Conservation (phyloP, 2,888 invertebrate genomes). For the Arge pagana region DNA sequence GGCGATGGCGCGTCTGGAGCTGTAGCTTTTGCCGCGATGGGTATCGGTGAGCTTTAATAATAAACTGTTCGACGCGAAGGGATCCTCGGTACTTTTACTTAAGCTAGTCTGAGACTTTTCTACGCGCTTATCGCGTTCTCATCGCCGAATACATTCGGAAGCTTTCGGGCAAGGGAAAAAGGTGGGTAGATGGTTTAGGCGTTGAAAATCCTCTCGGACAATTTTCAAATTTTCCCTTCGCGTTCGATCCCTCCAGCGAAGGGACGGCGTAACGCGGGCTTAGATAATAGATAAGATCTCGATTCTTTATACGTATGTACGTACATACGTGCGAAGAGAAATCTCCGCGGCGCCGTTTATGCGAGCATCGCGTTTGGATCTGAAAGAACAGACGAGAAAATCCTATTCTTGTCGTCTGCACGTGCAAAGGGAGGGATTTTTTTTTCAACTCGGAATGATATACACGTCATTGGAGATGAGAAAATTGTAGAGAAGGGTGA, state of each 20-base stretch:
- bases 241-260: not conserved
- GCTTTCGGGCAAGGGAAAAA: not conserved
- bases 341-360: no score
- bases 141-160: not conserved
- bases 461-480: no score
- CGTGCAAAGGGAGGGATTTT: no score
- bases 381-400: no score
- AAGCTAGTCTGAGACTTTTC: not conserved
- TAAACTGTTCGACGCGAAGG: not conserved
- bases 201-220: conserved; percentile 1
- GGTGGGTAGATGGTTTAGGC: conserved; percentile 3
- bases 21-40: no score
- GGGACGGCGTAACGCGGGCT: conserved; percentile 13
- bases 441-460: no score
- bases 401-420: no score
- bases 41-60: no score
- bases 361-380: no score
- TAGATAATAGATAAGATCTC: conserved; percentile 11
- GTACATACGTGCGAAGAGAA: no score
- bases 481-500: no score
- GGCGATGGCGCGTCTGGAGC: no score
- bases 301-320: conserved; percentile 7
- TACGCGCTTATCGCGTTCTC: not conserved
- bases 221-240: conserved; percentile 13
- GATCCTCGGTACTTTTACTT: not conserved